Percentiles rank a stretch among this genome's conserved stretches.
Evolutionary conservation across 2,797 vertebrate genomes (phyloP).

Genomic region (Mycteria americana): DNA sequence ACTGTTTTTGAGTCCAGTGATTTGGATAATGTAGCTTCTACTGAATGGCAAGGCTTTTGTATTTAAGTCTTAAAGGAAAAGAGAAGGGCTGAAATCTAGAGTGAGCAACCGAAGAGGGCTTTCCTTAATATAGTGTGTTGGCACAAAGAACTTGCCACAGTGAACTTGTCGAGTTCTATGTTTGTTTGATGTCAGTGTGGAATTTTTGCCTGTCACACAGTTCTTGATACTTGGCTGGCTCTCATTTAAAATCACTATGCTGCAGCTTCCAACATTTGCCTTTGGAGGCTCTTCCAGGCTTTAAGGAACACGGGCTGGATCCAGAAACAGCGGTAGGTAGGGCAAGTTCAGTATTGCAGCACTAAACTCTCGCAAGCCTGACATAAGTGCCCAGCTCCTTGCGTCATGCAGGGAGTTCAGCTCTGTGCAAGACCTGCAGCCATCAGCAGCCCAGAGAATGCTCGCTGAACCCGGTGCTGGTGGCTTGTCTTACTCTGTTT

Average conservation of each 20-base stretch:
- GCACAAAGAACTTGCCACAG: not conserved
- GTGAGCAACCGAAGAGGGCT: not conserved
- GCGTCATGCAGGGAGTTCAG: not conserved
- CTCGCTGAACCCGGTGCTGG: fast-evolving
- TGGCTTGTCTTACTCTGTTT: not conserved
- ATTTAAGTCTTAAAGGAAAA: not conserved
- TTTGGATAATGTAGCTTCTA: not conserved
- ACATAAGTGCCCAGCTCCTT: not conserved
- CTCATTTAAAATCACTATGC: not conserved
- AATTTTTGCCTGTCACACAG: not conserved
- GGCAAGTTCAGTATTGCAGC: not conserved
- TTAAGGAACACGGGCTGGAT: not conserved
- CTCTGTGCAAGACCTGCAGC: not conserved
- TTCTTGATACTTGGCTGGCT: not conserved
- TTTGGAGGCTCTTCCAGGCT: not conserved
- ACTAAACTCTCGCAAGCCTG: not conserved
- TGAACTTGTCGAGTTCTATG: not conserved
- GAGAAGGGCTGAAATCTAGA: not conserved
- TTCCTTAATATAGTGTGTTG: not conserved
- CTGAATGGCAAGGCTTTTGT: not conserved
- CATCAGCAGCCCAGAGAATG: not conserved
- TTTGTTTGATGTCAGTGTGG: not conserved
- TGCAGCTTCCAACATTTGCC: not conserved
- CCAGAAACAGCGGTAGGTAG: fast-evolving
- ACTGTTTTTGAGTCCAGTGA: not conserved